Evolutionary conservation across 1,140 invertebrate genomes (phyloP).

Genomic region (Streblospio benedicti): DNA sequence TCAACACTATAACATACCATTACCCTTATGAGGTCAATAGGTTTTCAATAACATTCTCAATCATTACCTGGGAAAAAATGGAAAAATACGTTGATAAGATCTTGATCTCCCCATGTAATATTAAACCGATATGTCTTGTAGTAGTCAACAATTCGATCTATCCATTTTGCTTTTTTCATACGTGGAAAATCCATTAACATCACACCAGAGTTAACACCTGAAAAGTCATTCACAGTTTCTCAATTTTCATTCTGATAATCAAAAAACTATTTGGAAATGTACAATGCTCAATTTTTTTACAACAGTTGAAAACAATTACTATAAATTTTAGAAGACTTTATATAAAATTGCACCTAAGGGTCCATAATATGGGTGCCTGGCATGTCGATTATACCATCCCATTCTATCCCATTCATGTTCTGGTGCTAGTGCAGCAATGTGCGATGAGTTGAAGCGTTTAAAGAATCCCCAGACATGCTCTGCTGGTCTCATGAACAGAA

Average conservation of each 20-base stretch:
- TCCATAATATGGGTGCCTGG: constrained; percentile 87
- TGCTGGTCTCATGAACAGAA: constrained; percentile 72
- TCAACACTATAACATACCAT: no score
- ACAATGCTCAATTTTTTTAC: no score
- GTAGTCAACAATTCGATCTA: constrained; percentile 69
- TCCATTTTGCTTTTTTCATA: constrained; percentile 78
- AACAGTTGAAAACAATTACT: no score
- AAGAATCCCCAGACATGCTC: constrained; percentile 77
- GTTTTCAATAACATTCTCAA: neutral
- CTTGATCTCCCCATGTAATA: constrained; percentile 95
- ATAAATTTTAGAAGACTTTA: no score
- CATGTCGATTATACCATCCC: constrained; percentile 93
- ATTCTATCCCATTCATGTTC: constrained; percentile 85
- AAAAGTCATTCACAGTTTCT: no score
- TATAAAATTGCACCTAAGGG: constrained; percentile 61
- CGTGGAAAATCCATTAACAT: constrained; percentile 94
- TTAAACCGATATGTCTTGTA: constrained; percentile 75
- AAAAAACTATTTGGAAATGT: neutral
- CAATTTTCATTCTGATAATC: no score
- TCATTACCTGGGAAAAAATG: constrained; percentile 72
- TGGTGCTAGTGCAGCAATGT: constrained; percentile 75
- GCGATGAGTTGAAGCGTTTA: constrained; percentile 69
- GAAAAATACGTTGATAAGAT: constrained; percentile 93
- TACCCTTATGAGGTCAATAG: no score
- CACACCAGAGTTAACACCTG: constrained; percentile 87